Percentiles rank a stretch among this genome's conserved stretches.
These are phyloP conservation scores for Amphipoea lucens DNA, from an alignment of 2,888 invertebrate genomes.

Conservation along the genomic window DNA sequence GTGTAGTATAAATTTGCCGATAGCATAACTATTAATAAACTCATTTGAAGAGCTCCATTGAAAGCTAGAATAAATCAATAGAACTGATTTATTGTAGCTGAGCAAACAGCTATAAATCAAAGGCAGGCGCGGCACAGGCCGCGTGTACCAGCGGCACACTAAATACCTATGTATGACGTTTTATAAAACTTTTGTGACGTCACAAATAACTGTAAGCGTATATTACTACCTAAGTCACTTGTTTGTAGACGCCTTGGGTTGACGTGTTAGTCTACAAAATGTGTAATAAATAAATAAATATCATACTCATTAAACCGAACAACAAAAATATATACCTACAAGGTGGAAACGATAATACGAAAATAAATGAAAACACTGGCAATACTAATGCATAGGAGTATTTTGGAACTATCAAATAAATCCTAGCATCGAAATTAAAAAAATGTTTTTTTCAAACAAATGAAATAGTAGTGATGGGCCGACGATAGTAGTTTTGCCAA, in stretches of 20 bases:
- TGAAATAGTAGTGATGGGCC: not conserved
- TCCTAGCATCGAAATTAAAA: not conserved
- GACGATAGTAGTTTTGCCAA: not conserved
- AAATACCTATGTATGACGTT: slow-evolving; percentile 37
- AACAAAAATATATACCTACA: not conserved
- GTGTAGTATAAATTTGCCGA: slow-evolving; percentile 35
- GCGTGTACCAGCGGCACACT: slow-evolving; percentile 39
- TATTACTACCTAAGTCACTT: no score
- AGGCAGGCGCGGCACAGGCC: slow-evolving; percentile 63
- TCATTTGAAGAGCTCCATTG: slow-evolving; percentile 64
- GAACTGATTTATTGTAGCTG: slow-evolving; percentile 81
- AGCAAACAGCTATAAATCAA: slow-evolving; percentile 86
- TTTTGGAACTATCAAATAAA: not conserved
- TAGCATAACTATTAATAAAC: slow-evolving; percentile 60
- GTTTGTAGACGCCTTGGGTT: no score
- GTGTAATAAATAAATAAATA: not conserved
- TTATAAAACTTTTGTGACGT: slow-evolving; percentile 40
- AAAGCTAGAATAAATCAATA: slow-evolving; percentile 81
- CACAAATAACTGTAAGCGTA: not conserved
- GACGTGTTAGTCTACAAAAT: no score
- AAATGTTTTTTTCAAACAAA: not conserved
- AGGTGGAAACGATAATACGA: not conserved
- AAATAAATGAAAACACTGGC: not conserved
- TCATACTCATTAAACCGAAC: not conserved
- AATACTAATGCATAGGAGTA: not conserved